These are phyloP conservation scores for Aramus guarauna DNA, from an alignment of 2,113 vertebrate species.

Conservation along the genomic window DNA sequence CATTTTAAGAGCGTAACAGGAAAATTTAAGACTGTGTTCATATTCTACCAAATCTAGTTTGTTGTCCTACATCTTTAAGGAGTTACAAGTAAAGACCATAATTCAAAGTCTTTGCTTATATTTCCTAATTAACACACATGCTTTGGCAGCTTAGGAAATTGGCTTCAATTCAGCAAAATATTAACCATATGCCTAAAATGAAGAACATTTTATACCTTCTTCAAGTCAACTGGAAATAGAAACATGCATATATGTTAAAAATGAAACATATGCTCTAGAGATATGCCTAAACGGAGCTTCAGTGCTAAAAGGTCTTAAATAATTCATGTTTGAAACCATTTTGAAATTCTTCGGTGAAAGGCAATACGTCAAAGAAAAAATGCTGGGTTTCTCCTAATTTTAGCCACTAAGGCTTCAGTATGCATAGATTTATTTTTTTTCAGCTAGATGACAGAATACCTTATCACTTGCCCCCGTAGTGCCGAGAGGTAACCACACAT, in stretches of 20 bases:
- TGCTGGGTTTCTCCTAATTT: neutral
- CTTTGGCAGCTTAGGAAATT: neutral
- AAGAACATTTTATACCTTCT: neutral
- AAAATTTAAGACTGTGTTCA: neutral
- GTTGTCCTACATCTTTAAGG: neutral
- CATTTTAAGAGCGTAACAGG: neutral
- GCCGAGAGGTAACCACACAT: neutral
- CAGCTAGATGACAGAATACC: neutral
- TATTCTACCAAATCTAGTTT: neutral
- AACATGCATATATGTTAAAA: neutral
- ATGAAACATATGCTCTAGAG: neutral
- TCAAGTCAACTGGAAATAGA: neutral
- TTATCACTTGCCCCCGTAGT: neutral
- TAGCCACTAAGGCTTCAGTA: neutral
- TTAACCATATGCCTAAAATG: slow-evolving; percentile 1
- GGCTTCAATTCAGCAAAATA: neutral
- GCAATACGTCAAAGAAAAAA: neutral
- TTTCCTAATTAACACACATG: neutral
- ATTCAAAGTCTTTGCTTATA: neutral
- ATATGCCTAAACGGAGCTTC: neutral
- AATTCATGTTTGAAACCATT: neutral
- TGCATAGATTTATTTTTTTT: neutral
- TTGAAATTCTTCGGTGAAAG: neutral
- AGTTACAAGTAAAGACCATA: neutral
- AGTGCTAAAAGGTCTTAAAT: neutral